Evolutionary conservation across 2,797 vertebrate genomes (phyloP).

Genomic region (Typhlichthys eigenmanni): DNA sequence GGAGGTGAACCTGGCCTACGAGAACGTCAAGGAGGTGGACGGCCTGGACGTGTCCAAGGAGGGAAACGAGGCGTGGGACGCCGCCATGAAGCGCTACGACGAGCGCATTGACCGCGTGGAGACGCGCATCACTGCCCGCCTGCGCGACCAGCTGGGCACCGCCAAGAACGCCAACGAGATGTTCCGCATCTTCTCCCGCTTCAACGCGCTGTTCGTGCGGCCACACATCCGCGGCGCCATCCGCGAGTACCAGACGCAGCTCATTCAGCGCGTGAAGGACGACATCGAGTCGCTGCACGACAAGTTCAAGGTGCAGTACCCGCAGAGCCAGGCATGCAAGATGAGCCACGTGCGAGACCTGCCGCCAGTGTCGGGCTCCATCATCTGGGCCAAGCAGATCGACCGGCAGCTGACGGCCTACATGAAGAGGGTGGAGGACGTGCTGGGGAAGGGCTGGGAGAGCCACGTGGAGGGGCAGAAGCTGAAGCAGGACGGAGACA

Average conservation of each 20-base stretch:
- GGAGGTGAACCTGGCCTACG: slow-evolving; percentile 97
- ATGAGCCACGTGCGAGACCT: slow-evolving; percentile 98
- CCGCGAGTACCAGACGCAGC: slow-evolving; percentile 95
- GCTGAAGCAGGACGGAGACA: slow-evolving; percentile 98
- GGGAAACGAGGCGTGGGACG: slow-evolving; percentile 98
- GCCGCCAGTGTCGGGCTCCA: slow-evolving; percentile 95
- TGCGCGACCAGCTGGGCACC: slow-evolving; percentile 95
- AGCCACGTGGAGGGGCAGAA: slow-evolving; percentile 98
- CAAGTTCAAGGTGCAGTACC: slow-evolving; percentile 99
- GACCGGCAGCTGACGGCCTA: slow-evolving; percentile 97
- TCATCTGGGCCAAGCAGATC: slow-evolving; percentile 99
- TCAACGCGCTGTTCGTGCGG: slow-evolving; percentile 95
- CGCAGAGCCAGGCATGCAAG: slow-evolving; percentile 97
- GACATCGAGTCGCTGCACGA: slow-evolving; percentile 98
- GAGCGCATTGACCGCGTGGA: slow-evolving; percentile 97
- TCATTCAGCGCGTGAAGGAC: slow-evolving; percentile 98
- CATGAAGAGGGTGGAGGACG: slow-evolving; percentile 99
- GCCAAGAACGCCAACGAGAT: slow-evolving; percentile 99
- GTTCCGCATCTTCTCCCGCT: slow-evolving; percentile 98
- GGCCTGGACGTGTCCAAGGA: slow-evolving; percentile 98
- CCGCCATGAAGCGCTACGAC: slow-evolving; percentile 96
- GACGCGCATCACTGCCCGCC: slow-evolving; percentile 95
- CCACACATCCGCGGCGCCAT: slow-evolving; percentile 98
- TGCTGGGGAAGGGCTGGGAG: slow-evolving; percentile 98
- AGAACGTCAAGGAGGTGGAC: slow-evolving; percentile 98